A percentile compares a stretch with the other conserved stretches of the same genome.
These are phyloP conservation scores for Allolobophora icterica DNA, from an alignment of 2,888 invertebrate genomes.

Conservation along the genomic window DNA sequence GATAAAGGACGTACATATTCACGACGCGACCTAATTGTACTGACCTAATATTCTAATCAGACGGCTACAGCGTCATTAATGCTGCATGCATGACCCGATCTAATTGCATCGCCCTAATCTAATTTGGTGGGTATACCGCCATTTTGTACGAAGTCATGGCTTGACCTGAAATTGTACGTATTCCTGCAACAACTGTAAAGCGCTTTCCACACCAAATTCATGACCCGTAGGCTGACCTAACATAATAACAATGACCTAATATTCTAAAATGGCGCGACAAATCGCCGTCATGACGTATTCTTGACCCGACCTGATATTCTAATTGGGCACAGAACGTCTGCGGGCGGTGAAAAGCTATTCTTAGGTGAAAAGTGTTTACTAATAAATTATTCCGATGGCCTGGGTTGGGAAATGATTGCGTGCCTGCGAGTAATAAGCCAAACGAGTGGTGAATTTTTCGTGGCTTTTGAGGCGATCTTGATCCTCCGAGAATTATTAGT, in stretches of 20 bases:
- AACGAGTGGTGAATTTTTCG: background rate
- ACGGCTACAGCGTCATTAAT: background rate
- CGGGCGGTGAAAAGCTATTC: background rate
- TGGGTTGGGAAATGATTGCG: background rate
- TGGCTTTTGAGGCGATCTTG: background rate
- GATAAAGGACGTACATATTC: too few relatives aligned
- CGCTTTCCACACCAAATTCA: too few relatives aligned
- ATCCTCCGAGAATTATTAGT: too few relatives aligned
- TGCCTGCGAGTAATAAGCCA: background rate
- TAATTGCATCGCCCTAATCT: background rate
- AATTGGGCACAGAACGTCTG: background rate
- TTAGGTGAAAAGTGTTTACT: too few relatives aligned
- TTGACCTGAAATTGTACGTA: too few relatives aligned
- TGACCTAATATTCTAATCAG: conserved; percentile 5
- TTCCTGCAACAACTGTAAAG: too few relatives aligned
- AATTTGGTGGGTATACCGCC: too few relatives aligned
- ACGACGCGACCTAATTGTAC: background rate
- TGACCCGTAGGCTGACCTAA: too few relatives aligned
- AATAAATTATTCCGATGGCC: background rate
- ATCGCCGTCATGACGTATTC: background rate
- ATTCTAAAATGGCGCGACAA: background rate
- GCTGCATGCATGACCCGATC: background rate
- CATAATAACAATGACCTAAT: background rate
- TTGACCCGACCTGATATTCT: background rate
- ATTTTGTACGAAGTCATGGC: too few relatives aligned